phyloP scores from a whole-genome alignment of 2,888 invertebrate species.

The Eugnorisma glareosa region DNA sequence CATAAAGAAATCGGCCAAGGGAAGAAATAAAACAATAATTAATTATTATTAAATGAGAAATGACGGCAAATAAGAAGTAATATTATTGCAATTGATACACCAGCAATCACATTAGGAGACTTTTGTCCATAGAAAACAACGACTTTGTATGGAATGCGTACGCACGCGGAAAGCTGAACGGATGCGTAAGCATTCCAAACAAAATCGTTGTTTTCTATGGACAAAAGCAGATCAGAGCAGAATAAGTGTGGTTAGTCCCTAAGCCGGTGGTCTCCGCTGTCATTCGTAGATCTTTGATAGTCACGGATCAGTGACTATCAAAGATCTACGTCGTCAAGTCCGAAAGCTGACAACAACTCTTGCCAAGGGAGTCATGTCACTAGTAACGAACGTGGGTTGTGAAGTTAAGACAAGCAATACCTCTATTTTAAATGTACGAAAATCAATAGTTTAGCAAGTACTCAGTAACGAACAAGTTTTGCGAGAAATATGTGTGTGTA shows the following conservation, averaged over 20 bases:
- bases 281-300: neutral
- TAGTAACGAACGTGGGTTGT: too few species aligned
- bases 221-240: too few species aligned
- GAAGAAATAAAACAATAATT: slow-evolving; percentile 76
- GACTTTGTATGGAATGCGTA: too few species aligned
- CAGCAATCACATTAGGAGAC: neutral
- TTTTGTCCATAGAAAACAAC: too few species aligned
- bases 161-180: too few species aligned
- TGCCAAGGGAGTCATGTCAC: neutral
- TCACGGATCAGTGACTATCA: neutral
- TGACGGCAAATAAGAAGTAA: slow-evolving; percentile 70
- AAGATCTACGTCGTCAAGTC: too few species aligned
- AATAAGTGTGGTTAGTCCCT: too few species aligned
- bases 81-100: neutral
- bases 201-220: too few species aligned
- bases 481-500: too few species aligned
- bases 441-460: too few species aligned
- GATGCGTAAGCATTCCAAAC: too few species aligned
- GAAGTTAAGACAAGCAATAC: neutral
- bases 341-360: neutral
- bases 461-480: too few species aligned
- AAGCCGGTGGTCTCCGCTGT: neutral
- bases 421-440: neutral
- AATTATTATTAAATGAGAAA: slow-evolving; percentile 57
- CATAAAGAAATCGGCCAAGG: slow-evolving; percentile 77